These are phyloP conservation scores for Lepidochitona cinerea DNA, from an alignment of 2,888 invertebrate species.

Conservation along the genomic window DNA sequence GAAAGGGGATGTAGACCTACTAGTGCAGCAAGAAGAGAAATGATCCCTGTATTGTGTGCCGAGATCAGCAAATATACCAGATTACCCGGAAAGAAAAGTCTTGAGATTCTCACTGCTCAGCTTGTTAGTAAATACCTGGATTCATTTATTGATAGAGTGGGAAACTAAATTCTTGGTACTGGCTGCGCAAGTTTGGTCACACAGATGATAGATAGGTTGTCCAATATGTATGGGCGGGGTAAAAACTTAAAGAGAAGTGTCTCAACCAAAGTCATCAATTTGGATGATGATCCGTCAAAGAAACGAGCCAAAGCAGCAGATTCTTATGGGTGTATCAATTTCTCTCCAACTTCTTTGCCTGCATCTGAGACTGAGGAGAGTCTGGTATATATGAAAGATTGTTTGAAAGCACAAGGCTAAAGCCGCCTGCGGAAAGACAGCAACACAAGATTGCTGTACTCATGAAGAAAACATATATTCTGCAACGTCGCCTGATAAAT, in stretches of 20 bases:
- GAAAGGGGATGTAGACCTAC: background rate
- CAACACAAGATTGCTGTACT: no score
- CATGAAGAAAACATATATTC: no score
- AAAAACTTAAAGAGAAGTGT: background rate
- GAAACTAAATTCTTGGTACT: background rate
- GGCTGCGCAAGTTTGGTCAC: background rate
- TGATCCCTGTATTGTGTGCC: background rate
- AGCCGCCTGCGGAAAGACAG: no score
- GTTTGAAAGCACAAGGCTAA: no score
- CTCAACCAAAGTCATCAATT: no score
- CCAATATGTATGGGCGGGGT: background rate
- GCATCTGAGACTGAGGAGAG: no score
- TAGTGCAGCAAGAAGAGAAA: background rate
- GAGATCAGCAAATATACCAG: background rate
- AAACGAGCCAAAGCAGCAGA: no score
- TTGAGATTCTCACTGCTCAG: background rate
- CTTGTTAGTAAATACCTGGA: background rate
- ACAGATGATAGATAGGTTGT: background rate
- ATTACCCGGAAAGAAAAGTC: background rate
- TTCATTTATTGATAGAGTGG: constrained; percentile 2
- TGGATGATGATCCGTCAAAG: no score
- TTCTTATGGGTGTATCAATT: no score
- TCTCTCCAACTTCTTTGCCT: no score
- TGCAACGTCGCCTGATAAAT: no score
- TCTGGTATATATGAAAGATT: no score